phyloP scores from a whole-genome alignment of 2,888 invertebrate species.

The Eugnorisma glareosa region DNA sequence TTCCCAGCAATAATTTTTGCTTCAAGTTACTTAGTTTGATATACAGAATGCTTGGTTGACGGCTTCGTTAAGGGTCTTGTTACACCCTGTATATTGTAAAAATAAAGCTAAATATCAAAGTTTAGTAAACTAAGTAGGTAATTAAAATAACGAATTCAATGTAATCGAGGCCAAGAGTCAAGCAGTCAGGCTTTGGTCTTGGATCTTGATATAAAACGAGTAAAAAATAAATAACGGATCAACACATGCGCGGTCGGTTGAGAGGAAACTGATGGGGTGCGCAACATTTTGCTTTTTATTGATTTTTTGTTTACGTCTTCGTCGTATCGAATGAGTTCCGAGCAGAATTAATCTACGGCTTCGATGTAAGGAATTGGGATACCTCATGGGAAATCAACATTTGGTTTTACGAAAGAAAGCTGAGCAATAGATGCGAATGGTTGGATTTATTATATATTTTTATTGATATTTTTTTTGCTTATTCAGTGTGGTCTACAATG shows the following conservation, averaged over 20 bases:
- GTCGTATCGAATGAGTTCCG: background rate
- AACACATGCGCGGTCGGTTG: conserved; percentile 75
- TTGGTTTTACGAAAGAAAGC: background rate
- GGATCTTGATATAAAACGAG: conserved; percentile 75
- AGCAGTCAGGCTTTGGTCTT: conserved; percentile 52
- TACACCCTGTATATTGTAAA: too few relatives aligned
- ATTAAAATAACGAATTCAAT: conserved; percentile 27
- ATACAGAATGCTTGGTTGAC: too few relatives aligned
- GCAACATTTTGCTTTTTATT: conserved; percentile 68
- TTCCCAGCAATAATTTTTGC: too few relatives aligned
- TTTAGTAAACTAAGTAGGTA: background rate
- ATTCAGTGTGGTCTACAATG: background rate
- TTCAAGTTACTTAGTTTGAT: too few relatives aligned
- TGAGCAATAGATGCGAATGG: background rate
- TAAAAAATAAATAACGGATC: conserved; percentile 76
- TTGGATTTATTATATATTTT: too few relatives aligned
- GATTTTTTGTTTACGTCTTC: background rate
- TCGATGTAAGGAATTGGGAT: background rate
- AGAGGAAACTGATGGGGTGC: conserved; percentile 75
- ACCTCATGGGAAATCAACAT: background rate
- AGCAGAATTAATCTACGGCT: background rate
- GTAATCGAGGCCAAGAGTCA: conserved; percentile 50
- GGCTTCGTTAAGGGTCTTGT: too few relatives aligned
- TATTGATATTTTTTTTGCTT: background rate
- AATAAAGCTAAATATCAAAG: background rate